Conservation (phyloP, 2,888 invertebrate species). For the Coenonympha glycerion region DNA sequence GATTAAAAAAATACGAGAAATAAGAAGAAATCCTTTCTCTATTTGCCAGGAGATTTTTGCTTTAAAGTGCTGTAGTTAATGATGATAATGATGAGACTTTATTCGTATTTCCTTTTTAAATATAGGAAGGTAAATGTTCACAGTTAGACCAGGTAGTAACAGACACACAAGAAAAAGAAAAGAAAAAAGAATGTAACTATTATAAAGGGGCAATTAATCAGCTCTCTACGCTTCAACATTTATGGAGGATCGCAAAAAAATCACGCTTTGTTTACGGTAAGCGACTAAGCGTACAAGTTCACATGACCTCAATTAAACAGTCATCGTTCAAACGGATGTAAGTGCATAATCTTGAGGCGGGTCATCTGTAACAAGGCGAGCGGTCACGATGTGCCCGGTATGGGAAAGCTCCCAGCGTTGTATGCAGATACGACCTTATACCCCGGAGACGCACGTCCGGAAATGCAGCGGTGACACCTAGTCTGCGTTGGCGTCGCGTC, state of each 20-base stretch:
- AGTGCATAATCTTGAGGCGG: slow-evolving; percentile 69
- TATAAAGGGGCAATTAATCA: slow-evolving; percentile 27
- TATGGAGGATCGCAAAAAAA: slow-evolving; percentile 36
- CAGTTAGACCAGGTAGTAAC: not conserved
- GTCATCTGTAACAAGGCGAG: slow-evolving; percentile 71
- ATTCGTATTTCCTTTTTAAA: not conserved
- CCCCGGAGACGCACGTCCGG: slow-evolving; percentile 23
- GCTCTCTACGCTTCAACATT: slow-evolving; percentile 30
- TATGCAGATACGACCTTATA: slow-evolving; percentile 56
- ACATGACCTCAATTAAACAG: slow-evolving; percentile 69
- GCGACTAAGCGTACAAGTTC: slow-evolving; percentile 44
- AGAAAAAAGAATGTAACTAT: not conserved
- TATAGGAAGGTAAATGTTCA: not conserved
- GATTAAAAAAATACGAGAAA: too few relatives aligned
- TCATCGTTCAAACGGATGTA: slow-evolving; percentile 69
- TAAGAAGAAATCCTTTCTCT: too few relatives aligned
- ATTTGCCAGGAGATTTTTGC: not conserved
- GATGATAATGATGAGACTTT: too few relatives aligned
- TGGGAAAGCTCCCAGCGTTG: slow-evolving; percentile 74
- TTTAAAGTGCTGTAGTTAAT: too few relatives aligned
- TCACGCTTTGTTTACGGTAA: slow-evolving; percentile 40
- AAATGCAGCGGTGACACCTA: slow-evolving; percentile 21
- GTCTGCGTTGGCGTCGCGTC: slow-evolving; percentile 20
- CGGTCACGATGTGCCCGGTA: slow-evolving; percentile 72
- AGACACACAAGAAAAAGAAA: not conserved